A percentile compares a stretch with the other conserved stretches of the same genome.
phyloP scores from a whole-genome alignment of 2,113 vertebrate genomes.

The Eurypyga helias region DNA sequence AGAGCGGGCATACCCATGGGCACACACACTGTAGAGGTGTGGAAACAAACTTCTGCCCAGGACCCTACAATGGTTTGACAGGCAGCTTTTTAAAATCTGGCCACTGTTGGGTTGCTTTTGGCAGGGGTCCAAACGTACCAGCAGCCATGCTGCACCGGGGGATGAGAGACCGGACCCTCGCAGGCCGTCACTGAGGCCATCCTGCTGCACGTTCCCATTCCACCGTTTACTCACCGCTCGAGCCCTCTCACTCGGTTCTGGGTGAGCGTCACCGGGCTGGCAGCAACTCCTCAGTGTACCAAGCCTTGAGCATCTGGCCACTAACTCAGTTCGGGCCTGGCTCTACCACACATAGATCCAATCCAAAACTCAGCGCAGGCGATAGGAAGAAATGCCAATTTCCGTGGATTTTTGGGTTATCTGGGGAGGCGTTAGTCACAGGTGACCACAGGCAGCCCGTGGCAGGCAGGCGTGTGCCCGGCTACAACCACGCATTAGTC shows the following conservation, averaged over 20 bases:
- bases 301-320: background rate
- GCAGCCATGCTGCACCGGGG: rapidly evolving
- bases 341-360: rapidly evolving
- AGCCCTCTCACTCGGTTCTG: rapidly evolving
- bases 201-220: rapidly evolving
- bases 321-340: background rate
- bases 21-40: rapidly evolving
- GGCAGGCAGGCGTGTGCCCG: background rate
- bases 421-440: background rate
- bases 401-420: background rate
- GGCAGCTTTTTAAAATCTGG: background rate
- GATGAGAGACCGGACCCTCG: rapidly evolving
- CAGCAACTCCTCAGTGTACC: rapidly evolving
- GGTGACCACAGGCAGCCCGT: rapidly evolving
- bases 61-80: rapidly evolving
- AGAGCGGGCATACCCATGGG: rapidly evolving
- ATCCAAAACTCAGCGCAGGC: background rate
- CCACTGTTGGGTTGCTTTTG: rapidly evolving
- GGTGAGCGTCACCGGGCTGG: rapidly evolving
- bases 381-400: background rate
- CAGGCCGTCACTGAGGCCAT: rapidly evolving
- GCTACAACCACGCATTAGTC: background rate
- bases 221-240: rapidly evolving
- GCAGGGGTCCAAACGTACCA: rapidly evolving
- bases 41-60: background rate